These are phyloP conservation scores for Malaclemys terrapin DNA, from an alignment of 2,113 vertebrate genomes.

Conservation along the genomic window DNA sequence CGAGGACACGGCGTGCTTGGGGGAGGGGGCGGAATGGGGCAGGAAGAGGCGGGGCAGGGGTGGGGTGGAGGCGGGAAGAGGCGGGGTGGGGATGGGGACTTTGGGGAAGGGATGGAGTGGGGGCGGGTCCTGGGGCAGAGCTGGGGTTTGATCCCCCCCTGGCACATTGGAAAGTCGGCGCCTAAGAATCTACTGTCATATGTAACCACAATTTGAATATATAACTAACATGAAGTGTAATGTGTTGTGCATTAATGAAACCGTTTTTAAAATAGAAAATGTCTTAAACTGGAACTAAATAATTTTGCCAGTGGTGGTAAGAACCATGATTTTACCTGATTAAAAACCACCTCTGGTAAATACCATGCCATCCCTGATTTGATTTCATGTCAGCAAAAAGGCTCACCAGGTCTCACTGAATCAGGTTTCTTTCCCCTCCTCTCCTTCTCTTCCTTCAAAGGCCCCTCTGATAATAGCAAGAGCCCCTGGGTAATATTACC, in stretches of 20 bases:
- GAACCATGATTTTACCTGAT: neutral
- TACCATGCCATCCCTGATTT: neutral
- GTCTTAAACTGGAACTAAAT: neutral
- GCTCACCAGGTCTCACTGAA: neutral
- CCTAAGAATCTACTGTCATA: neutral
- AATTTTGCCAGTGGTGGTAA: neutral
- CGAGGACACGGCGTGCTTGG: no score
- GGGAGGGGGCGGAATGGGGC: no score
- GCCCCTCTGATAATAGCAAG: slow-evolving; percentile 53
- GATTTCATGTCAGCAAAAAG: slow-evolving; percentile 44
- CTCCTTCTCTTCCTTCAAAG: slow-evolving; percentile 42
- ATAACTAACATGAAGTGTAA: neutral
- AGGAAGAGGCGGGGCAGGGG: no score
- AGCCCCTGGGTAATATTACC: slow-evolving; percentile 49
- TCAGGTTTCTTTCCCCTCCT: neutral
- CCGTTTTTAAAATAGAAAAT: neutral
- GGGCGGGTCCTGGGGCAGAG: no score
- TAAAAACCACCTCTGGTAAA: neutral
- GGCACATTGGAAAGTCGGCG: no score
- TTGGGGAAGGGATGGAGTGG: no score
- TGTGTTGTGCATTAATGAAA: neutral
- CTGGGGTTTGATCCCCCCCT: no score
- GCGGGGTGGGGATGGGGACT: no score
- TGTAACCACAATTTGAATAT: neutral
- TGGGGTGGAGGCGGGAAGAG: no score